Evolutionary conservation across 53 echinoderm and acorn worm genomes (phyloP), one percentile per base, ranked within the genome.

Genomic region (Antedon mediterranea): DNA sequence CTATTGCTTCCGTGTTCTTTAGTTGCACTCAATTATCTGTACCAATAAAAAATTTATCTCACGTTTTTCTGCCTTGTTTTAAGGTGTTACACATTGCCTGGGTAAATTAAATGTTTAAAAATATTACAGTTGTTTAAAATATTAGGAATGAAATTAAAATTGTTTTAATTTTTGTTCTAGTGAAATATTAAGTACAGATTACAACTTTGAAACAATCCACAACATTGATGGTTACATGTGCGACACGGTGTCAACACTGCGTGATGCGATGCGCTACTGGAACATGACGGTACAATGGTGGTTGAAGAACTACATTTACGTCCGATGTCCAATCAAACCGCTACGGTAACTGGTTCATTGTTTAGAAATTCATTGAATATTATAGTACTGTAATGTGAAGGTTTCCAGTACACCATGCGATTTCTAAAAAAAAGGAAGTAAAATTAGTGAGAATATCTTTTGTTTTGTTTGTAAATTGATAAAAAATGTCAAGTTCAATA

Each of bases 231-330:
- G 82, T 9, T 95, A 92, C 57, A 83, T 80, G 41, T 89, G 89
- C 79, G 97, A 95, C 78, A 72, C 84, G 43, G 90, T 92, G 0
- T 44, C 92, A 0, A 89, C 97, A 34, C 90, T 95, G 76, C 78
- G 97, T 30, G 88, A 95, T 76, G 91, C 88, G 9, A 92, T 95
- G 97, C 75, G 97, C 29, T 83, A 88, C 79, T 95, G 97, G 97
- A 95, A 95, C 73, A 95, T 92, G 97, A 78, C 89, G 0, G 97
- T 95, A 28, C 97, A 92, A 76, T 95, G 97, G 97, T 95, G 97
- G 97, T 85, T 95, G 11, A 91, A 91, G 75, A 89, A 83, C 44
- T 91, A 83, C 75, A 81, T 92, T 41, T 92, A 85, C 72, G 71
- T 91, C 32, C 72, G 97, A 57, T 91, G 84, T 75, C 91, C 97